Base-by-base conservation (phyloP, 2,797 vertebrate species). In the Heliangelus exortis region DNA sequence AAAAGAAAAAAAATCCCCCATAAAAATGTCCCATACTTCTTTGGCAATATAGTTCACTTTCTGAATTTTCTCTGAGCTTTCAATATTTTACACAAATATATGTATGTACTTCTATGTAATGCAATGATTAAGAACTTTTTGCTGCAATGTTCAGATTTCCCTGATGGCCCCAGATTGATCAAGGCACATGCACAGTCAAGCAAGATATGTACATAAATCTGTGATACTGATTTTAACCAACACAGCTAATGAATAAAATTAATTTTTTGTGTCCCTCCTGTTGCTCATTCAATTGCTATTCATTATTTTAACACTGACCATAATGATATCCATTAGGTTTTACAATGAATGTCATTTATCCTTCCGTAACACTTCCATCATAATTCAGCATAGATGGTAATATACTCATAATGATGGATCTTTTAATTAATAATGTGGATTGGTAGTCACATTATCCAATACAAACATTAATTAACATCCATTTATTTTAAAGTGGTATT, bases 241-340 rank as follows among this genome's bases (percentile, higher is more conserved):
- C 58, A 61, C n/a, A 86, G 39, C 39, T 93, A 92, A 89, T 90
- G 69, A 93, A 72, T 75, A 68, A n/a, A 92, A 76, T 95, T 94
- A 84, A 92, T 68, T 65, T 81, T 91, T 87, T 94, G 41, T 94
- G 61, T 90, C 71, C 15, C 25, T 96, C 87, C 83, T 92, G 94
- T 92, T 95, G 93, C 74, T 90, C 66, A 94, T 83, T 97, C 92
- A 92, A 84, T 96, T 91, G 72, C 57, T 87, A 97, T 89, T 96
- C 65, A 89, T 62, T 95, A 14, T 94, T 96, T 95, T 96, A 97
- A 94, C 65, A 82, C 77, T 95, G 95, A 66, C 71, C 94, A 96
- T 92, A 96, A 97, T 92, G 81, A 95, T 80, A 94, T 77, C 77
- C 65, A 94, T 96, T 96, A 96, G 82, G 41, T 95, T 93, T 96